A percentile compares a stretch with the other conserved stretches of the same genome.
Conservation (phyloP, 2,888 invertebrate genomes). For the Cantharis rufa region DNA sequence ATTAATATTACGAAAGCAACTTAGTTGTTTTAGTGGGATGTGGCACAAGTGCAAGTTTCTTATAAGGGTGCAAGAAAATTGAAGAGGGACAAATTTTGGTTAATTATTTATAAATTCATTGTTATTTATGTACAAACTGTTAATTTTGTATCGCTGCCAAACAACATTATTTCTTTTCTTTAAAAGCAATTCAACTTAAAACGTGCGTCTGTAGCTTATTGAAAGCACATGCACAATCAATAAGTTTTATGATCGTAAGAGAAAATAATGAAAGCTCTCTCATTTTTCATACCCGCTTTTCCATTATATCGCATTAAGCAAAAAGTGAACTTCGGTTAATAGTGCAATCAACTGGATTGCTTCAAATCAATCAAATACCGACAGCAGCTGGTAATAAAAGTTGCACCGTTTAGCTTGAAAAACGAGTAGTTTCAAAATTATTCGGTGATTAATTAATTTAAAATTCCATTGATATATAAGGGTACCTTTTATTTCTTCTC, state of each 20-base stretch:
- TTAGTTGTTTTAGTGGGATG: neutral
- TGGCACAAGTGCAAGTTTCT: neutral
- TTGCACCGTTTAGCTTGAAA: neutral
- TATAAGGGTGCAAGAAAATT: neutral
- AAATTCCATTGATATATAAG: neutral
- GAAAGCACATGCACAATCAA: neutral
- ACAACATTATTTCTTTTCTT: neutral
- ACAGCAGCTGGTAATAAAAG: conserved; percentile 2
- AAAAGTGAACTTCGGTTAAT: neutral
- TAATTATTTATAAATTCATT: neutral
- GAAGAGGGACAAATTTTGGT: neutral
- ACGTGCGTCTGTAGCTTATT: neutral
- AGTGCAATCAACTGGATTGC: neutral
- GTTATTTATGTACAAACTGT: neutral
- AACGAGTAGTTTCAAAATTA: neutral
- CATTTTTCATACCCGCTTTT: conserved; percentile 3
- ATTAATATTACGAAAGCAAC: neutral
- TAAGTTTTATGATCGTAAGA: neutral
- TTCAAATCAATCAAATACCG: conserved; percentile 6
- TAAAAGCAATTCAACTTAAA: neutral
- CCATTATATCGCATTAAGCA: neutral
- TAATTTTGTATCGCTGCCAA: neutral
- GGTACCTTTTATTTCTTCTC: neutral
- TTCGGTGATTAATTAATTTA: neutral
- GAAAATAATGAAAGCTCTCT: neutral